Base-by-base conservation (phyloP, 2,113 vertebrate genomes). In the Gadus macrocephalus region DNA sequence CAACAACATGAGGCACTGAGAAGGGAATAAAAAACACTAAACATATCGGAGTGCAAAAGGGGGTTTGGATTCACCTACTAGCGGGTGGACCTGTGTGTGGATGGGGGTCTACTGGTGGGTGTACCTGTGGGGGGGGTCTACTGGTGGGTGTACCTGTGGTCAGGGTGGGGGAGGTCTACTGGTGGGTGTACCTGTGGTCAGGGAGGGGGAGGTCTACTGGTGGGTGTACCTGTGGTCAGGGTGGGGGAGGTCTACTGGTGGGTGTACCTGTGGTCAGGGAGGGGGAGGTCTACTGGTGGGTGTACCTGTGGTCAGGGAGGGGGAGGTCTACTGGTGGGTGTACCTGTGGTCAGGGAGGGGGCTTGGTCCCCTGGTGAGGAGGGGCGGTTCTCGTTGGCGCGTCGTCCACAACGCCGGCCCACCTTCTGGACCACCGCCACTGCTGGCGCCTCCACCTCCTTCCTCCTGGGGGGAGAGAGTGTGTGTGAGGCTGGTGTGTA, bases 291-390 rank as follows among this genome's bases (percentile, higher is more conserved):
- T 35, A 35, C 31, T 35, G 31, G 42, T 49, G 42, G 8, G 42
- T 49, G 42, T 49, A 14, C 12, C 9, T 49, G 42, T 49, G 42
- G 42, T 92, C 64, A 92, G 42, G 4, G 42, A 9, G 42, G 3
- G 8, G n/a, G n/a, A 6, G 59, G 22, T 63, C 12, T 67, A 2
- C 25, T 53, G 28, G 11, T 62, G 3, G 0, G 64, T 78, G 20
- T 77, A 97, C 96, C 94, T 88, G 91, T 93, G 8, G 91, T 92
- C 64, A 92, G 84, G 83, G 92, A 92, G 58, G 89, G 91, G 0
- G 92, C 89, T 80, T 90, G 93, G 35, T 90, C 92, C 75, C 94
- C 94, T 58, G 55, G 55, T 14, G 91, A 89, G 0, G 95, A 93
- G 22, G 94, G 93, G 78, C 93, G 0, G 4, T 89, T 94, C 83